These are phyloP conservation scores for Alauda arvensis DNA, from an alignment of 2,797 vertebrate species.

Conservation along the genomic window DNA sequence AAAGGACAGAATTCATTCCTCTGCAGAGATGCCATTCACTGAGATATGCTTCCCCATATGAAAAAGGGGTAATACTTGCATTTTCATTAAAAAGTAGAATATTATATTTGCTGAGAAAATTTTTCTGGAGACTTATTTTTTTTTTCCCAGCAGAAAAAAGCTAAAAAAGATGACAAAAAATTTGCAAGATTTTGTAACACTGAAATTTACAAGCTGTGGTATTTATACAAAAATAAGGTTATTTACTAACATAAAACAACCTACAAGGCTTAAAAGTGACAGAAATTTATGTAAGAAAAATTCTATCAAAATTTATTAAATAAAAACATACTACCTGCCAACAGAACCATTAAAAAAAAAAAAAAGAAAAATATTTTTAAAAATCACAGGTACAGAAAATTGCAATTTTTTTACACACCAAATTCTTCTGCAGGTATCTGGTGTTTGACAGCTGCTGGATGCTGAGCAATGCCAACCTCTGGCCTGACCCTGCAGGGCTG, in stretches of 20 bases:
- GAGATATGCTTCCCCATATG: not conserved
- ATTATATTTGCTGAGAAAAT: not conserved
- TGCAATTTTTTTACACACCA: not conserved
- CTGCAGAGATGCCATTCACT: not conserved
- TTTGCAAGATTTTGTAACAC: not conserved
- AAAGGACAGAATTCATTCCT: not conserved
- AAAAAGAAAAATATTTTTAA: not conserved
- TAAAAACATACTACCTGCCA: not conserved
- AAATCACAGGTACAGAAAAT: not conserved
- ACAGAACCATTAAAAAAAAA: not conserved
- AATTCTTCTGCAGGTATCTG: not conserved
- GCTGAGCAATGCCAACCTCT: not conserved
- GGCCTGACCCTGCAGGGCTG: not conserved
- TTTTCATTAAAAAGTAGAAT: not conserved
- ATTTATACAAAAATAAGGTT: not conserved
- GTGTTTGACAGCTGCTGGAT: not conserved
- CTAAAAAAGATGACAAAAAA: not conserved
- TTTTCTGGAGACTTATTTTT: not conserved
- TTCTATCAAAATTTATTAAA: not conserved
- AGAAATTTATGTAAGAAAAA: not conserved
- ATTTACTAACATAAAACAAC: not conserved
- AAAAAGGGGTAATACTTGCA: not conserved
- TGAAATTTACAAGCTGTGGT: not conserved
- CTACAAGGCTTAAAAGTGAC: not conserved
- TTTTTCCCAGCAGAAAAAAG: not conserved